Evolutionary conservation across 2,797 vertebrate genomes (phyloP), one percentile per base, ranked within the genome.

Genomic region (Anabas testudineus): DNA sequence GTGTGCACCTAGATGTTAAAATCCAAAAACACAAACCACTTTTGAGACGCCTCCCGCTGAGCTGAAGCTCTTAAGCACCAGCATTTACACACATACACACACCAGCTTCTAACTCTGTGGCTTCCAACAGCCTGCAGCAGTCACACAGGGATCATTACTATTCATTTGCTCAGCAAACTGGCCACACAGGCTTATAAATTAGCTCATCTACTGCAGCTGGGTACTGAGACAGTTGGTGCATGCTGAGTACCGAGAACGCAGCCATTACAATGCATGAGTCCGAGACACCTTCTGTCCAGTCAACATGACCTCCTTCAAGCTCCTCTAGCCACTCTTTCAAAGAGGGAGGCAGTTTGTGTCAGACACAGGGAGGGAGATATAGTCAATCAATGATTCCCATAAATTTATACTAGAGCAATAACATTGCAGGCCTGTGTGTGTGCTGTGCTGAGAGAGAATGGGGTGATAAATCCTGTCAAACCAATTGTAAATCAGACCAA

Each of bases 131-230:
- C 88, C 90, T 78, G 79, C 73, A 83, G 92, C 88, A 87, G 84
- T 82, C 87, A 88, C 80, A 65, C 81, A 51, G 85, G 80, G 83
- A 88, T 92, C 90, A 91, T 90, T 88, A 88, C 84, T 88, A 92
- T 90, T 94, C 91, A 93, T 94, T 94, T 93, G 88, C 88, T 91
- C 83, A 83, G 83, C 75, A 89, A 90, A 92, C 87, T 88, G 90
- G 85, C 89, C 82, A 82, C 84, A 82, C 81, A 80, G 85, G 80
- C 77, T 87, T 83, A 82, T 88, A 84, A 88, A 90, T 90, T 80
- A 91, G 82, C 82, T 85, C 84, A 84, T 85, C 82, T 81, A 85
- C 61, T 60, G 54, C 83, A 91, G 87, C 80, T 86, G 88, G 79
- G 81, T 63, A 71, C 77, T 18, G 67, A 90, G 86, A 85, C 86